These are phyloP conservation scores for Mantis religiosa DNA, from an alignment of 2,888 invertebrate species.

Conservation along the genomic window DNA sequence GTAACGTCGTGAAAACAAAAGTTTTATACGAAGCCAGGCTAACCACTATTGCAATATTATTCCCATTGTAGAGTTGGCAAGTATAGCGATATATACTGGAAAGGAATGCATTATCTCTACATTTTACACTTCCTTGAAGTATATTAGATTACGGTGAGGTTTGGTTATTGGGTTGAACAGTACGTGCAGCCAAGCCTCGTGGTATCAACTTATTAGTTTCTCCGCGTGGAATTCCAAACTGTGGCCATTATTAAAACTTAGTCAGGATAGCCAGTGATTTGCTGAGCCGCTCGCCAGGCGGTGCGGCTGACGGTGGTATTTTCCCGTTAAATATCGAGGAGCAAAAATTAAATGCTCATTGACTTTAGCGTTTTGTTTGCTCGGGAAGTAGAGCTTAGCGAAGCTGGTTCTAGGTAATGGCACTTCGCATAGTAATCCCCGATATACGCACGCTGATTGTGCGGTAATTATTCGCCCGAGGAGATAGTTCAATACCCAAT, in stretches of 20 bases:
- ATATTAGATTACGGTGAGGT: background rate
- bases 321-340: background rate
- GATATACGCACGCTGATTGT: background rate
- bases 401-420: background rate
- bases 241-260: background rate
- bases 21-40: background rate
- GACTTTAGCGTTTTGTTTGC: background rate
- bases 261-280: background rate
- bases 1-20: background rate
- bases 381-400: background rate
- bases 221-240: background rate
- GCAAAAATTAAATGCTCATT: background rate
- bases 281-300: background rate
- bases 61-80: background rate
- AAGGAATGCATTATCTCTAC: background rate
- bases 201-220: background rate
- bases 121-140: background rate
- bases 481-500: background rate
- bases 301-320: background rate
- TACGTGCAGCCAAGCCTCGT: background rate
- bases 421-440: background rate
- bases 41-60: background rate
- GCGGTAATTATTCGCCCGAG: background rate
- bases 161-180: background rate
- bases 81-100: background rate